Percentiles rank a stretch among this genome's conserved stretches.
phyloP scores from a whole-genome alignment of 2,797 vertebrate genomes.

The Rousettus madagascariensis region DNA sequence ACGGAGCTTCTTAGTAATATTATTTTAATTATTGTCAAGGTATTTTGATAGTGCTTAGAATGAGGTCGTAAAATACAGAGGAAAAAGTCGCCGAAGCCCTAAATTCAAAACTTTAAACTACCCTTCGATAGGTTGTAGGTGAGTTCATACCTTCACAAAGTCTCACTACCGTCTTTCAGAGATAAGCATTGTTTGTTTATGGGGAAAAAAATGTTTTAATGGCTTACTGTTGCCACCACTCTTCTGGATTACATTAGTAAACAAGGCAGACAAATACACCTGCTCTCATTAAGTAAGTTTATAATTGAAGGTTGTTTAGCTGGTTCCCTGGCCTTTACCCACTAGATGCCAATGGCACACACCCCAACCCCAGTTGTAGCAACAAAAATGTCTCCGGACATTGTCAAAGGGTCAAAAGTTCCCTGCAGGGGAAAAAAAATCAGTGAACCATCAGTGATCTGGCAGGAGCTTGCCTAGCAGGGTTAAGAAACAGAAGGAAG shows the following conservation, averaged over 20 bases:
- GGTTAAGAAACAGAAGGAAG: background rate
- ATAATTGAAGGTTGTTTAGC: background rate
- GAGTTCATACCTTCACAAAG: background rate
- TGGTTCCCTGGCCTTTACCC: background rate
- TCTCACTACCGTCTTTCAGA: background rate
- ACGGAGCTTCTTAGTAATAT: background rate
- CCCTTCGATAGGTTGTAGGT: background rate
- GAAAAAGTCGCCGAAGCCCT: background rate
- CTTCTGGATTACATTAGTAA: background rate
- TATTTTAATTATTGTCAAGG: constrained; percentile 13
- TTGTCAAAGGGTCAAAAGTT: background rate
- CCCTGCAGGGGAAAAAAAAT: background rate
- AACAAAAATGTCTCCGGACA: background rate
- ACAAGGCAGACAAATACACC: background rate
- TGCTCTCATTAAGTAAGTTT: background rate
- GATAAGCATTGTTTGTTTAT: background rate
- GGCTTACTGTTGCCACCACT: background rate
- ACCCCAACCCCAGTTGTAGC: background rate
- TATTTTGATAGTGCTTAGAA: constrained; percentile 1
- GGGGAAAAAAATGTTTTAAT: background rate
- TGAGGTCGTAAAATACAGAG: constrained; percentile 25
- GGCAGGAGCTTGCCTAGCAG: background rate
- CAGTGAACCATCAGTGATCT: background rate
- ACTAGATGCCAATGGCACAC: background rate
- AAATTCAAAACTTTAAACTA: background rate